A percentile compares a stretch with the other conserved stretches of the same genome.
Conservation (phyloP, 2,888 invertebrate species). For the Anarsia innoxiella region DNA sequence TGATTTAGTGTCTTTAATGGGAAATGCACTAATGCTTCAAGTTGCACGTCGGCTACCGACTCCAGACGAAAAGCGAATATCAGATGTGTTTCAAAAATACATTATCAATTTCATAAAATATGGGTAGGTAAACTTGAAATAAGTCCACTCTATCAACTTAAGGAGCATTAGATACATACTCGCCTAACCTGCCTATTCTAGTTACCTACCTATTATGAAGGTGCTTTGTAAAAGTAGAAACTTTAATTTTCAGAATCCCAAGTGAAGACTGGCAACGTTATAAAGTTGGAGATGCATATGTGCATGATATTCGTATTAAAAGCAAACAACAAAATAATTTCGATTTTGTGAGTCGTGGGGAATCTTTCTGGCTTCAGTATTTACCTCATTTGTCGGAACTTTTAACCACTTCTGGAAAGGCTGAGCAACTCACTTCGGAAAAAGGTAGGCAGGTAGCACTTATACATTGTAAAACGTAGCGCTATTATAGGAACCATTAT, state of each 20-base stretch:
- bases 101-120: conserved; percentile 65
- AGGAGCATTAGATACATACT: too few relatives aligned
- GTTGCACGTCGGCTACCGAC: conserved; percentile 78
- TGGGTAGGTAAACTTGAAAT: conserved; percentile 58
- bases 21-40: conserved; percentile 79
- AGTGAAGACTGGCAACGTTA: conserved; percentile 78
- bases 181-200: too few relatives aligned
- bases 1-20: conserved; percentile 79
- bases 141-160: too few relatives aligned
- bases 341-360: conserved; percentile 34
- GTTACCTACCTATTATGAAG: too few relatives aligned
- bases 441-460: too few relatives aligned
- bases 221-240: too few relatives aligned
- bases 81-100: conserved; percentile 41
- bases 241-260: too few relatives aligned
- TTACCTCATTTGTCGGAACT: conserved; percentile 45
- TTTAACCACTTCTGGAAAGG: conserved; percentile 31
- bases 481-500: too few relatives aligned
- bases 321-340: conserved; percentile 12
- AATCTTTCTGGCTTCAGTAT: conserved; percentile 63
- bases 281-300: conserved; percentile 60
- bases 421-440: conserved; percentile 39
- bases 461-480: too few relatives aligned
- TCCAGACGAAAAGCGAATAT: conserved; percentile 73
- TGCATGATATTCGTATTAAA: conserved; percentile 55